phyloP scores from a whole-genome alignment of 2,888 invertebrate species.

The Torymus texanus region DNA sequence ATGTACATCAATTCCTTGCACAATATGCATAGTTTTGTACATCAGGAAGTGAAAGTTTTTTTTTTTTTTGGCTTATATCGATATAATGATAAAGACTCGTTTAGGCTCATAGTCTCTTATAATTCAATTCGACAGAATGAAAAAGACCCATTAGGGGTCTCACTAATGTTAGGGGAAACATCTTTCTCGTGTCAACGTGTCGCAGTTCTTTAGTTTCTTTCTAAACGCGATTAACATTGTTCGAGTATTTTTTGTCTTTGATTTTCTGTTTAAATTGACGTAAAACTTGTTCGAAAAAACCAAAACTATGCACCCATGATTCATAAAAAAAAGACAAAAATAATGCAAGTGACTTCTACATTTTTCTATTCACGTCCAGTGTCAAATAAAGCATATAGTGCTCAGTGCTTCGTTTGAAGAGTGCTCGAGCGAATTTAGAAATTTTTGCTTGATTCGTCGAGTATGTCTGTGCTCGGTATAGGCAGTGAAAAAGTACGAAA shows the following conservation, averaged over 20 bases:
- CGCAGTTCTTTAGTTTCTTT: conserved; percentile 16
- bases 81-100: too few species aligned
- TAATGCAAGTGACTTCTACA: not conserved
- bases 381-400: conserved; percentile 40
- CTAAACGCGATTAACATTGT: conserved; percentile 39
- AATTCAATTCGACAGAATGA: conserved; percentile 45
- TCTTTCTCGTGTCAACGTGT: conserved; percentile 31
- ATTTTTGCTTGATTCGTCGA: conserved; percentile 27
- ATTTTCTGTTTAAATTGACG: conserved; percentile 40
- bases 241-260: conserved; percentile 32
- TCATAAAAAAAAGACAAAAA: conserved; percentile 7
- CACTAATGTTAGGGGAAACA: conserved; percentile 50
- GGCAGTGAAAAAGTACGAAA: conserved; percentile 55
- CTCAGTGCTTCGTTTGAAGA: conserved; percentile 32
- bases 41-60: conserved; percentile 31
- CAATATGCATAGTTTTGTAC: conserved; percentile 33
- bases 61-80: not conserved
- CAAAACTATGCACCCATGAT: not conserved
- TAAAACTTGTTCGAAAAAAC: not conserved
- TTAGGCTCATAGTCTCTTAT: not conserved
- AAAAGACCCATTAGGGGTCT: conserved; percentile 54
- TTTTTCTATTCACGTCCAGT: conserved; percentile 4
- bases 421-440: conserved; percentile 43
- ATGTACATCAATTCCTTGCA: conserved; percentile 47
- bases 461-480: conserved; percentile 40